Percentiles rank a stretch among this genome's conserved stretches.
These are phyloP conservation scores for Coptodon rendalli DNA, from an alignment of 2,113 vertebrate species.

Conservation along the genomic window DNA sequence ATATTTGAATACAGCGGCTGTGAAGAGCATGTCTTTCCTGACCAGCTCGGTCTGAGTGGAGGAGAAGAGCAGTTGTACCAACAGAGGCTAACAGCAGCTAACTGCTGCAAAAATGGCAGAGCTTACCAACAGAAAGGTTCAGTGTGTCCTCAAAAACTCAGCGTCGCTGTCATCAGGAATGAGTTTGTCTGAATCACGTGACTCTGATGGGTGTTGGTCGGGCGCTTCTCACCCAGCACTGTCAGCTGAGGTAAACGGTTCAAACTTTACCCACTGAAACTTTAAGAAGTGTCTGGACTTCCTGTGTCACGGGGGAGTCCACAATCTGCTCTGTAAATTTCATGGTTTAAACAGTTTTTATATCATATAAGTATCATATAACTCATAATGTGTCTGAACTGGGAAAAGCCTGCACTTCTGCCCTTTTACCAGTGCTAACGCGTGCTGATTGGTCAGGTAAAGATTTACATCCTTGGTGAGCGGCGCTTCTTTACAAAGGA, in stretches of 20 bases:
- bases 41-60: background rate
- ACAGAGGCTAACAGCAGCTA: background rate
- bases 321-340: background rate
- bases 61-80: background rate
- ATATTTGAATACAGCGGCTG: background rate
- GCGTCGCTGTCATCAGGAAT: rapidly evolving
- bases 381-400: background rate
- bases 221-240: background rate
- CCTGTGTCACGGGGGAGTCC: background rate
- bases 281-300: background rate
- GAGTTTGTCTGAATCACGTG: background rate
- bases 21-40: background rate
- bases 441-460: background rate
- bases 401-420: background rate
- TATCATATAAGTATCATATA: background rate
- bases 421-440: background rate
- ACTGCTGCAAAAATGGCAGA: background rate
- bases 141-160: background rate
- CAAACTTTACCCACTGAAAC: background rate
- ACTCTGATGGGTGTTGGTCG: rapidly evolving
- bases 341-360: rapidly evolving
- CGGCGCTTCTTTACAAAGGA: background rate
- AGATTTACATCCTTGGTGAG: background rate
- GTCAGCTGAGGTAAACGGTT: background rate
- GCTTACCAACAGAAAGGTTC: background rate